Evolutionary conservation across 2,888 invertebrate genomes (phyloP), one percentile per base, ranked within the genome.

Genomic region (Tenthredo scrophulariae): DNA sequence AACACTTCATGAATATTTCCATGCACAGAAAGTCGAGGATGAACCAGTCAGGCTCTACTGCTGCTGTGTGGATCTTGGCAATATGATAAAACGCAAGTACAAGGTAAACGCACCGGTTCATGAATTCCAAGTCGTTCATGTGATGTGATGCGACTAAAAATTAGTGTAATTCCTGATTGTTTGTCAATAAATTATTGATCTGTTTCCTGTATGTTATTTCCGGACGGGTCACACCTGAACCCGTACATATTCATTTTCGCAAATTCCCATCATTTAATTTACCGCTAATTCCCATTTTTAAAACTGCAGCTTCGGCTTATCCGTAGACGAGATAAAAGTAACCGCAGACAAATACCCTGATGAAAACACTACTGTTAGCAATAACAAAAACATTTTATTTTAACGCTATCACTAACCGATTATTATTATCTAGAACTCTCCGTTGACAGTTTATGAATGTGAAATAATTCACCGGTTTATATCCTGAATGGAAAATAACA

Each of bases 81-180:
- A 89, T 77, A 91, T 92, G 83, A 37, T 90, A 7, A 89, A 87
- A 85, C 67, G 77, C n/a, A 85, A 86, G 22, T 40, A 84, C 1
- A 40, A 62, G 10, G 29, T 46, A 22, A 37, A 87, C 5, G 84
- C 85, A 50, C 88, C 89, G 7, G 80, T 84, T 3, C 91, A 92
- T 54, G 93, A 93, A 86, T 93, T 92, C 87, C 91, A 91, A 89
- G 91, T 93, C 18, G 86, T 92, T 43, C 92, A 92, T 82, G 87
- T 92, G 40, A 89, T 91, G 89, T 74, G 43, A 74, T n/a, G 37
- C 18, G 29, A 37, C 6, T n/a, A 13, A 43, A 5, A 40, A 74
- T 37, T 33, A 43, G 18, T 67, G 22, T 33, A 13, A 67, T 15
- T 67, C 26, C 62, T 62, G 18, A 54, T 26, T 33, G 33, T 67